Percentiles rank a stretch among this genome's conserved stretches.
These are phyloP conservation scores for Nomada goodeniana DNA, from an alignment of 2,888 invertebrate species.

Conservation along the genomic window DNA sequence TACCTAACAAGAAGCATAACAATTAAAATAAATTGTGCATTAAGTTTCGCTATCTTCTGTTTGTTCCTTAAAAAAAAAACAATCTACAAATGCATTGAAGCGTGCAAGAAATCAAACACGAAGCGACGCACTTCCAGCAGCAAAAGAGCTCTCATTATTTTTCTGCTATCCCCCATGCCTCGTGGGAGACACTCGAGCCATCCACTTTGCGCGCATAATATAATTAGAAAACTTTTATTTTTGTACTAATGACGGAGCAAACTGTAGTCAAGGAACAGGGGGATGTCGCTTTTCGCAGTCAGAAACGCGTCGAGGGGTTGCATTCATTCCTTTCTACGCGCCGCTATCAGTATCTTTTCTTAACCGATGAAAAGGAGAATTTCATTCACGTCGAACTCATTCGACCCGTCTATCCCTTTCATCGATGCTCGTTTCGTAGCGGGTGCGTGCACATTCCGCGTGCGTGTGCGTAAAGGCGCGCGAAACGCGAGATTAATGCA, in stretches of 20 bases:
- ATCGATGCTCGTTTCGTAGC: slow-evolving; percentile 23
- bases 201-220: slow-evolving; percentile 8
- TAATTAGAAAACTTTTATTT: slow-evolving; percentile 11
- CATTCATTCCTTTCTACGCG: slow-evolving; percentile 18
- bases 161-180: not conserved
- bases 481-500: slow-evolving; percentile 59
- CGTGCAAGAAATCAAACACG: not conserved
- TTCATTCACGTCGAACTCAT: slow-evolving; percentile 29
- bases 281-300: slow-evolving; percentile 12
- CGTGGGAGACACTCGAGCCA: not conserved
- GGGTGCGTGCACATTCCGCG: not conserved
- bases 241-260: slow-evolving; percentile 27
- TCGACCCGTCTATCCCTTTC: slow-evolving; percentile 10
- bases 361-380: slow-evolving; percentile 27
- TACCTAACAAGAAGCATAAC: too few relatives aligned
- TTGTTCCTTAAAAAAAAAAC: too few relatives aligned
- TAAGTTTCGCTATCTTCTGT: too few relatives aligned
- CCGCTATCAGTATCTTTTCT: slow-evolving; percentile 30
- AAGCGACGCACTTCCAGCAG: not conserved
- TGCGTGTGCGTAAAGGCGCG: slow-evolving; percentile 6
- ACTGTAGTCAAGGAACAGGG: slow-evolving; percentile 14
- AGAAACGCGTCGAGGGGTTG: slow-evolving; percentile 12
- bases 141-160: not conserved
- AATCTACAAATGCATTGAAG: too few relatives aligned
- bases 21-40: not conserved